Evolutionary conservation across 2,113 vertebrate genomes (phyloP), one percentile per base, ranked within the genome.

Genomic region (Salvelinus fontinalis): DNA sequence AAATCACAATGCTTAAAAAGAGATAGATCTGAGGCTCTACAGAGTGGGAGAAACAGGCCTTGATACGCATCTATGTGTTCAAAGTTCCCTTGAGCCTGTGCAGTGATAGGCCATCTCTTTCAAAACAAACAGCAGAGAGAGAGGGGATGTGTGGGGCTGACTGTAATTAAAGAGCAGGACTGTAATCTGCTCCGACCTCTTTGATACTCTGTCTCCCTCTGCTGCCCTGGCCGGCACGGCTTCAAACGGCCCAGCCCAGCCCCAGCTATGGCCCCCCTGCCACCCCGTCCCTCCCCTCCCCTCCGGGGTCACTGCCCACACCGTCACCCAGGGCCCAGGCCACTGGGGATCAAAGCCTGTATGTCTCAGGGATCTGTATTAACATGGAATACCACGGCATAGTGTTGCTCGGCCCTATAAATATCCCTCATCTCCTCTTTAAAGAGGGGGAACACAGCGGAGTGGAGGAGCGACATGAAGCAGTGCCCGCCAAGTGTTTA

Each of bases 401-500:
- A 87, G 93, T 93, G 94, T 94, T 94, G 94, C 92, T 85, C 79
- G 86, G 93, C 93, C 94, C 95, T 94, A 94, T 96, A 98, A 98
- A 98, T 96, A 97, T 95, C 94, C 93, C 92, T 93, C 94, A 90
- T 93, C 94, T 31, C 13, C 24, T 31, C 22, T 71, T 82, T 87
- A 88, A 89, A 79, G 83, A 79, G 88, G 84, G 84, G 84, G 87
- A 88, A 89, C 88, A 89, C 87, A 89, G 86, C 89, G 90, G 87
- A 90, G 88, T 84, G 83, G 88, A 84, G 88, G 82, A 87, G 87
- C 85, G 87, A 93, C 89, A 89, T 86, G 92, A 91, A 86, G 83
- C 87, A 90, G 83, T 84, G 89, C 88, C 88, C 87, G 87, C 93
- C 91, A 94, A 94, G 95, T 99, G 97, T 99, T 99, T 99, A 97